phyloP scores from a whole-genome alignment of 2,888 invertebrate species.

The Leucoma salicis region DNA sequence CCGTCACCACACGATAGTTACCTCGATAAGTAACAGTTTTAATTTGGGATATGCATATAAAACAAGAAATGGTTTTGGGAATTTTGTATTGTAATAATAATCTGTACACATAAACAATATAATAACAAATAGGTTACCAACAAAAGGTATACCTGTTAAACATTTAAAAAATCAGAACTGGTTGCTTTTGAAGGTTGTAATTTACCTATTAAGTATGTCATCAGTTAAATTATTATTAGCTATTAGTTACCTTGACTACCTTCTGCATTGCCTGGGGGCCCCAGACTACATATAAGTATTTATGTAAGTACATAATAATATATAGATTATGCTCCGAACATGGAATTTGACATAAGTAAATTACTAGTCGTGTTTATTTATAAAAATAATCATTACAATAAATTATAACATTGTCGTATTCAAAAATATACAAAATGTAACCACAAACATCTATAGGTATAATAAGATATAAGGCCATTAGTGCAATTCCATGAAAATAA shows the following conservation, averaged over 20 bases:
- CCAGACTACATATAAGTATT: not conserved
- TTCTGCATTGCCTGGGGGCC: not conserved
- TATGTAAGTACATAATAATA: not conserved
- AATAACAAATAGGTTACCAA: conserved; percentile 27
- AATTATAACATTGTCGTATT: not conserved
- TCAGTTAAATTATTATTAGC: too few species aligned
- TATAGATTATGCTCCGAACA: not conserved
- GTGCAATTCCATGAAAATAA: not conserved
- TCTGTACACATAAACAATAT: conserved; percentile 17
- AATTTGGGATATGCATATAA: too few species aligned
- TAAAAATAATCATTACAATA: not conserved
- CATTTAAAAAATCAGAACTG: conserved; percentile 15
- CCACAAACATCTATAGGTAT: not conserved
- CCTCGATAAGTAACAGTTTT: too few species aligned
- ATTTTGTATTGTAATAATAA: conserved; percentile 30
- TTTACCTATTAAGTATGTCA: too few species aligned
- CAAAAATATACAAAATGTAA: not conserved
- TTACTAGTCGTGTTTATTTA: not conserved
- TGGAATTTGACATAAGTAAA: not conserved
- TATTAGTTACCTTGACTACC: not conserved
- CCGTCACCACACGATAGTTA: too few species aligned
- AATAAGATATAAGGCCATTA: not conserved
- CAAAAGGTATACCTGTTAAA: conserved; percentile 8
- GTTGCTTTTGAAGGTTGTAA: not conserved
- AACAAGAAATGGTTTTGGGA: conserved; percentile 17